A percentile compares a stretch with the other conserved stretches of the same genome.
Evolutionary conservation across 2,113 vertebrate genomes (phyloP).

Genomic region (Coryphaenoides rupestris): DNA sequence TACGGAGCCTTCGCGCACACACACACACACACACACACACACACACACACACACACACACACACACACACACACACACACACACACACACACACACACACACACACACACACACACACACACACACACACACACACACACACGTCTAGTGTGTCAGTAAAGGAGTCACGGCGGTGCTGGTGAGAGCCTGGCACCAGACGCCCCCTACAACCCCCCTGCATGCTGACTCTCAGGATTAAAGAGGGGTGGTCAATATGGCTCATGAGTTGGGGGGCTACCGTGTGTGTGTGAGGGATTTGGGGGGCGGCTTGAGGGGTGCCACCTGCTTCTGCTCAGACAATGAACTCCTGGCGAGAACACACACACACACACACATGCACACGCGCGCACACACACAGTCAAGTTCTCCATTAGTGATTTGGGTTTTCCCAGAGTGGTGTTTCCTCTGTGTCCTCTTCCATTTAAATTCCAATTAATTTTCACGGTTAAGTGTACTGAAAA

Average conservation of each 20-base stretch:
- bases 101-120: constrained; percentile 8
- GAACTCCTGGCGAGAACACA: constrained; percentile 7
- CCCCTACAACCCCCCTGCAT: constrained; percentile 58
- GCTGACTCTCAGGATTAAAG: constrained; percentile 73
- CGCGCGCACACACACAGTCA: not conserved
- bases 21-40: constrained; percentile 2
- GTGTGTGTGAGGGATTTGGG: constrained; percentile 45
- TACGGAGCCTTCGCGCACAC: not conserved
- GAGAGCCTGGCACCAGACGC: constrained; percentile 69
- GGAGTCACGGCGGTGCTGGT: constrained; percentile 63
- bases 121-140: constrained; percentile 29
- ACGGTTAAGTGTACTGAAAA: no score
- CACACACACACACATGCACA: not conserved
- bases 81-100: constrained; percentile 3
- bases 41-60: constrained; percentile 6
- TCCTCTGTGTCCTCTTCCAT: no score
- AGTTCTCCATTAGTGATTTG: no score
- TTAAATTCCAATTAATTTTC: no score
- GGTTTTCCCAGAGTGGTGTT: no score
- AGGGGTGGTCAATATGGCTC: constrained; percentile 26
- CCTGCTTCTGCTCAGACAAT: constrained; percentile 70
- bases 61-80: constrained; percentile 14
- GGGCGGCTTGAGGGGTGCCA: constrained; percentile 58
- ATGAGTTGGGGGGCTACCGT: constrained; percentile 5
- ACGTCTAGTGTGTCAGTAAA: constrained; percentile 23